Evolutionary conservation across 2,888 invertebrate genomes (phyloP).

Genomic region (Lucinisca nassula): DNA sequence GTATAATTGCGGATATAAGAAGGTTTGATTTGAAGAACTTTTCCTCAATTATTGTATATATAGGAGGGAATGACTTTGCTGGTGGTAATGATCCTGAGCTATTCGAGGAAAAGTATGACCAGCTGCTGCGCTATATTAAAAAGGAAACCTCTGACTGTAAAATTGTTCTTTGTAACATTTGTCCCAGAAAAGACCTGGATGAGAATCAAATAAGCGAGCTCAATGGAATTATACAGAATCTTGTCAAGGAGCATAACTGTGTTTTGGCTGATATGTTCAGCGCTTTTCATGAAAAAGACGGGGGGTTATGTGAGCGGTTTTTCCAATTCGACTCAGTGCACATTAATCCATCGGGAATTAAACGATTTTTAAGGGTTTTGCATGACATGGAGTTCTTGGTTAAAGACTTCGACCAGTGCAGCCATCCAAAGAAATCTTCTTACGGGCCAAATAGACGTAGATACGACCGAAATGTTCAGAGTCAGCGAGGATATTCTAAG

Average conservation of each 20-base stretch:
- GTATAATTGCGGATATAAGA: not conserved
- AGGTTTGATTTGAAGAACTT: not conserved
- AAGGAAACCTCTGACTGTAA: not conserved
- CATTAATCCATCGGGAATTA: not conserved
- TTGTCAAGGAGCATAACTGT: too few species aligned
- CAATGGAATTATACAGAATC: too few species aligned
- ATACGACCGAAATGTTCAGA: too few species aligned
- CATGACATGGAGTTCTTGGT: too few species aligned
- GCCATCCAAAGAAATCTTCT: too few species aligned
- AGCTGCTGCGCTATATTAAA: not conserved
- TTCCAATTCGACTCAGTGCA: not conserved
- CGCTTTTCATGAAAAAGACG: too few species aligned
- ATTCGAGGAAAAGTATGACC: not conserved
- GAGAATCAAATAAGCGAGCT: too few species aligned
- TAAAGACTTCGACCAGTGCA: too few species aligned
- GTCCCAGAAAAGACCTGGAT: not conserved
- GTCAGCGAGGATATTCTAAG: too few species aligned
- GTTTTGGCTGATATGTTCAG: too few species aligned
- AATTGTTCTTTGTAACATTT: not conserved
- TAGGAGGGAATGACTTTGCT: not conserved
- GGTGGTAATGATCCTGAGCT: not conserved
- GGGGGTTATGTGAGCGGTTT: too few species aligned
- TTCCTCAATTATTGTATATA: not conserved
- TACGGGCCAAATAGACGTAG: too few species aligned
- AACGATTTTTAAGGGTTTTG: not conserved